Percentiles rank a stretch among this genome's conserved stretches.
Evolutionary conservation across 2,113 vertebrate species (phyloP).

Genomic region (Globicephala melas): DNA sequence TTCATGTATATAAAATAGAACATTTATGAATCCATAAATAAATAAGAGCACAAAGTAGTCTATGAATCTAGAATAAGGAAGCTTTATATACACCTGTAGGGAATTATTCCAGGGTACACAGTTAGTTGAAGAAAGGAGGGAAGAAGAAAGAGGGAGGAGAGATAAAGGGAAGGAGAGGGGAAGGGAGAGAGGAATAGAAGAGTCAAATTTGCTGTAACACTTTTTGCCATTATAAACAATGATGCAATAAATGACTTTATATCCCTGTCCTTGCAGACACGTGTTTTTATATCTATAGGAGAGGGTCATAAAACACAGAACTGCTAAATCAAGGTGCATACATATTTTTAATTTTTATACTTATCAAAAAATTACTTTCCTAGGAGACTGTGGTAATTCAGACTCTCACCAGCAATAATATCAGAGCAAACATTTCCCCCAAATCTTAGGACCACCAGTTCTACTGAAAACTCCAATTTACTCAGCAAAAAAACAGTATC

Average conservation of each 20-base stretch:
- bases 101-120: not conserved
- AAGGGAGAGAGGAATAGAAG: not conserved
- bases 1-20: not conserved
- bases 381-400: not conserved
- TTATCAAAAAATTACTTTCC: not conserved
- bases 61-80: not conserved
- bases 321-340: not conserved
- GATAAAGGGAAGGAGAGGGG: not conserved
- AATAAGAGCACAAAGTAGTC: not conserved
- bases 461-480: not conserved
- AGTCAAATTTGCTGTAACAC: not conserved
- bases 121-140: not conserved
- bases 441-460: not conserved
- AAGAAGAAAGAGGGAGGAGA: not conserved
- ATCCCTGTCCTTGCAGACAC: not conserved
- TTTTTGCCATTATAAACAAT: not conserved
- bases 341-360: not conserved
- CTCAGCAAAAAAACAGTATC: not conserved
- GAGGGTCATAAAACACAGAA: not conserved
- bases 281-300: not conserved
- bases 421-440: not conserved
- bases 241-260: not conserved
- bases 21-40: not conserved
- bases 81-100: not conserved
- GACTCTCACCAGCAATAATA: not conserved